phyloP scores from a whole-genome alignment of 2,888 invertebrate genomes.

The Chamaedrilus cognettii region DNA sequence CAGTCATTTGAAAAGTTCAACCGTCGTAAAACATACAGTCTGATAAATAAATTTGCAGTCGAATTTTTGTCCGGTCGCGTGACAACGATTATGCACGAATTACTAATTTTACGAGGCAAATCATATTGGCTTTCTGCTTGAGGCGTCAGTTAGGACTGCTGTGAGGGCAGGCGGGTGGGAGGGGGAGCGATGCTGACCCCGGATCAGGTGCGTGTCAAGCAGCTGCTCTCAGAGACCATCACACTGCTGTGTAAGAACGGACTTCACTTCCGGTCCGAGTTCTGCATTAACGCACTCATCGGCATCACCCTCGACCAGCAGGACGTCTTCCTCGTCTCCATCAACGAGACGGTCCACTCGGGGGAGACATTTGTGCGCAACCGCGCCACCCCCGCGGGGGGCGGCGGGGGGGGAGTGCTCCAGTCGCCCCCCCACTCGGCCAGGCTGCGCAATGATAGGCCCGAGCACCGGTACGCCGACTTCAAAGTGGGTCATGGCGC shows the following conservation, averaged over 20 bases:
- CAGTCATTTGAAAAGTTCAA: too few relatives aligned
- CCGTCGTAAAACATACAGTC: too few relatives aligned
- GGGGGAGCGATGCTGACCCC: constrained; percentile 18
- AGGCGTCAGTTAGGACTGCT: too few relatives aligned
- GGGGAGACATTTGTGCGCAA: constrained; percentile 26
- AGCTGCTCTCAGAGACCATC: too few relatives aligned
- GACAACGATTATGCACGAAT: too few relatives aligned
- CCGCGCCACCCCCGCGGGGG: too few relatives aligned
- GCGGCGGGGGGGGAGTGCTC: not conserved
- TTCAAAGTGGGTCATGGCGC: not conserved
- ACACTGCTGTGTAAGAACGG: constrained; percentile 35
- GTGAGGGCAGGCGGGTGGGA: too few relatives aligned
- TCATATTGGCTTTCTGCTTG: too few relatives aligned
- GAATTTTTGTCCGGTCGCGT: too few relatives aligned
- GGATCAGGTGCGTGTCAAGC: constrained; percentile 30
- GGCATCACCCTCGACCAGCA: constrained; percentile 32
- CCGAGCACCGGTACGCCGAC: too few relatives aligned
- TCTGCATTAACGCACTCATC: constrained; percentile 31
- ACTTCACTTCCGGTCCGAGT: constrained; percentile 28
- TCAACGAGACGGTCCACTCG: constrained; percentile 30
- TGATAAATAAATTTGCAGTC: not conserved
- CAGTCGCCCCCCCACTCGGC: not conserved
- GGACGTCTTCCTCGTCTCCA: constrained; percentile 31
- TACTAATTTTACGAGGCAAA: too few relatives aligned
- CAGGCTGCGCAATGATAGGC: too few relatives aligned